Evolutionary conservation across 2,888 invertebrate species (phyloP).

Genomic region (Autographa pulchrina): DNA sequence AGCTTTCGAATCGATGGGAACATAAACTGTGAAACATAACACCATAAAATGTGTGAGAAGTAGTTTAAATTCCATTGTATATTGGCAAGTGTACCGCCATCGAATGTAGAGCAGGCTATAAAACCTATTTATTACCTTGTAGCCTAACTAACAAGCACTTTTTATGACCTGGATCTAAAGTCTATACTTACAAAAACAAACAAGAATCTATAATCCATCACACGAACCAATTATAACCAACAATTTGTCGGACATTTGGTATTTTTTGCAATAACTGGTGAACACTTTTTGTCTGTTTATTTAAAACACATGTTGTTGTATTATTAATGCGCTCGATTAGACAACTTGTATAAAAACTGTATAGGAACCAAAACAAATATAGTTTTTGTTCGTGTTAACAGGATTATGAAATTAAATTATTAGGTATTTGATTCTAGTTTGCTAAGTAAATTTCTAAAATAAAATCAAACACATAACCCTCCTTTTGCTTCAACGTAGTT

Average conservation of each 20-base stretch:
- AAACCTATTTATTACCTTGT: neutral
- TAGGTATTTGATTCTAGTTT: too few species aligned
- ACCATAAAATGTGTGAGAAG: neutral
- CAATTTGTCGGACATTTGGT: neutral
- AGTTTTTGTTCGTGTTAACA: neutral
- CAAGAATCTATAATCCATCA: constrained; percentile 1
- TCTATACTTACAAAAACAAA: constrained; percentile 2
- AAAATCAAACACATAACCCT: too few species aligned
- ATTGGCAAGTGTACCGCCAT: neutral
- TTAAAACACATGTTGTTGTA: constrained; percentile 1
- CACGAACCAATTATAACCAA: neutral
- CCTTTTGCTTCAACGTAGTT: too few species aligned
- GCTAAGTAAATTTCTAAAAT: too few species aligned
- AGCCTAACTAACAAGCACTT: neutral
- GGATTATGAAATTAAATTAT: neutral
- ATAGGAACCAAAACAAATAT: neutral
- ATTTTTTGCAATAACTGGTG: neutral
- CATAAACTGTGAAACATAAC: neutral
- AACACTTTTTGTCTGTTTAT: neutral
- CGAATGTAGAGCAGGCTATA: neutral
- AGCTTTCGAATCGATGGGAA: neutral
- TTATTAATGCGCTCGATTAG: neutral
- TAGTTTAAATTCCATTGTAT: neutral
- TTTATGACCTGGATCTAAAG: neutral
- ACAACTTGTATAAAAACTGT: neutral